Evolutionary conservation across 2,113 vertebrate species (phyloP), one percentile per base, ranked within the genome.

Genomic region (Channa argus): DNA sequence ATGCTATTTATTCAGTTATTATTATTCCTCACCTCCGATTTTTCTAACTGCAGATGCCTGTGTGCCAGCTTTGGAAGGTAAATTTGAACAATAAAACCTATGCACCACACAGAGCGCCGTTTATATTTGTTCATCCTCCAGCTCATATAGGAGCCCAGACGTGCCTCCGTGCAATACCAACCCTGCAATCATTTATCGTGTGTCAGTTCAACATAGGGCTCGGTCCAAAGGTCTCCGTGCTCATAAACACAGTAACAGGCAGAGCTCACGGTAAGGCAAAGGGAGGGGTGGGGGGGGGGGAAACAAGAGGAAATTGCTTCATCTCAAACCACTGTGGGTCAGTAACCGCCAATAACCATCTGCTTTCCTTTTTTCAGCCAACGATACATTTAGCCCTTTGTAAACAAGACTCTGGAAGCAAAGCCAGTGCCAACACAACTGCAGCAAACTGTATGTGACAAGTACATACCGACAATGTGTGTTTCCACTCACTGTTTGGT

Each of bases 151-250:
- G 44, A 49, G 38, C n/a, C 38, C 51, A 8, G 66, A 39, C 24
- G 1, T 39, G 77, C 56, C 64, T 53, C 37, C 0, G 3, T 12
- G 49, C n/a, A n/a, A n/a, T n/a, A n/a, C n/a, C 46, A 83, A 24
- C 6, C 67, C 38, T 13, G 51, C 58, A 61, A 73, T 82, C 74
- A 54, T 79, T 84, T 69, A 61, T n/a, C 71, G 37, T 66, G 58
- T 52, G 79, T 70, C 58, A 44, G 67, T 71, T 80, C 65, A 85
- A 71, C 68, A 80, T 75, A 74, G 67, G 64, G 47, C 63, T 56
- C 3, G 2, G 83, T 88, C 79, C 83, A 85, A 91, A 92, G 86
- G 85, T 84, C 76, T 64, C 72, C 0, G 2, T 3, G 47, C 54
- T 74, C 77, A 77, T 49, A 74, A 79, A 14, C 38, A 33, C 58